Percentiles rank a stretch among this genome's conserved stretches.
phyloP scores from a whole-genome alignment of 2,888 invertebrate genomes.

The Kryphioiulus occultus region DNA sequence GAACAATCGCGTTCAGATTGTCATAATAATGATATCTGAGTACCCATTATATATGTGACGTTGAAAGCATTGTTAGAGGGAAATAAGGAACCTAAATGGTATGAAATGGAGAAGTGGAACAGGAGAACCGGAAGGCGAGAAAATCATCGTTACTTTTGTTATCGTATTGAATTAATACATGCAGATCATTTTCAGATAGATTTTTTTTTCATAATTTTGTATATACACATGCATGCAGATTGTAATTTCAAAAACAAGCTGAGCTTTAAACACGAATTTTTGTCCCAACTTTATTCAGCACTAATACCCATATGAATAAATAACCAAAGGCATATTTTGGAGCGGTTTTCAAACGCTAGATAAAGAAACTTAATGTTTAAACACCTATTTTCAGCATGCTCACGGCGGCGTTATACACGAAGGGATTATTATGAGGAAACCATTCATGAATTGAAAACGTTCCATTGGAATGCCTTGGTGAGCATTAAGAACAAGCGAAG shows the following conservation, averaged over 20 bases:
- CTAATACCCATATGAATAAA: too few relatives aligned
- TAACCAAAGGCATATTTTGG: too few relatives aligned
- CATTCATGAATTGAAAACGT: not conserved
- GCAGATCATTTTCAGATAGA: too few relatives aligned
- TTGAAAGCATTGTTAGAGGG: not conserved
- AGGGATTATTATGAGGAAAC: not conserved
- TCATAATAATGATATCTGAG: not conserved
- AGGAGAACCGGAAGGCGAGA: not conserved
- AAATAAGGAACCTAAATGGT: not conserved
- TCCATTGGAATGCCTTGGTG: not conserved
- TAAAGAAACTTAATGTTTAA: not conserved
- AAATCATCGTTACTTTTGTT: too few relatives aligned
- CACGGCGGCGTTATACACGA: not conserved
- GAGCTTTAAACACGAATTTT: too few relatives aligned
- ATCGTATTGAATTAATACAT: too few relatives aligned
- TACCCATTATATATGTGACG: not conserved
- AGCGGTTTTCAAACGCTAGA: too few relatives aligned
- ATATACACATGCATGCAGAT: too few relatives aligned
- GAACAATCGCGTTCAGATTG: not conserved
- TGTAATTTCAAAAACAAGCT: too few relatives aligned
- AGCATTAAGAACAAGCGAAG: not conserved
- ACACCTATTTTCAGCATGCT: not conserved
- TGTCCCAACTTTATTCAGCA: too few relatives aligned
- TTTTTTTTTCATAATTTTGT: too few relatives aligned
- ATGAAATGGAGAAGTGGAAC: not conserved